These are phyloP conservation scores for Rhamphomyia laevipes DNA, from an alignment of 2,888 invertebrate genomes.

Conservation along the genomic window DNA sequence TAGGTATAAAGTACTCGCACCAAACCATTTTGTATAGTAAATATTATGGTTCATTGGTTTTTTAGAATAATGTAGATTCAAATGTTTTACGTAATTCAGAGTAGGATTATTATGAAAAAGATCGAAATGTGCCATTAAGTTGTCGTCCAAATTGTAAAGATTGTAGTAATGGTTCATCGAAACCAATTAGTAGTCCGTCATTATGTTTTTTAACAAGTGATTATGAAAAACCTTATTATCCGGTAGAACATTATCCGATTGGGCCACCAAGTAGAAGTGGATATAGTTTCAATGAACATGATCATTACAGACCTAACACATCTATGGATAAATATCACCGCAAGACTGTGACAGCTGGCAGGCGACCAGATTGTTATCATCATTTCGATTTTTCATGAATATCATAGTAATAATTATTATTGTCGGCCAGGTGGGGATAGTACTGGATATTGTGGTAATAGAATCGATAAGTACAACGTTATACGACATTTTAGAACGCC, in stretches of 20 bases:
- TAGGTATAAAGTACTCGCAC: too few relatives aligned
- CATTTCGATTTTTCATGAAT: conserved; percentile 29
- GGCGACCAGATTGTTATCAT: conserved; percentile 25
- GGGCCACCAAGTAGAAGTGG: conserved; percentile 18
- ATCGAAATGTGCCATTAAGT: conserved; percentile 57
- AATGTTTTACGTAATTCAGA: conserved; percentile 39
- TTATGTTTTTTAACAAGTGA: not conserved
- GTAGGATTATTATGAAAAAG: conserved; percentile 69
- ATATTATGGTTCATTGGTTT: too few relatives aligned
- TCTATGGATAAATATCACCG: conserved; percentile 29
- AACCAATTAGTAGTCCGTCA: conserved; percentile 14
- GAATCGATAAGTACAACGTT: conserved; percentile 35
- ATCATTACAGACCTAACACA: conserved; percentile 25
- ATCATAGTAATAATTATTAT: not conserved
- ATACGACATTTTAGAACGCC: conserved; percentile 19
- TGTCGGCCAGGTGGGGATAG: conserved; percentile 26
- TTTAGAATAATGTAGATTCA: too few relatives aligned
- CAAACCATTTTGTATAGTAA: too few relatives aligned
- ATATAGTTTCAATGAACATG: conserved; percentile 10
- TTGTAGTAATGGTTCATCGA: conserved; percentile 25
- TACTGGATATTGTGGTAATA: conserved; percentile 23
- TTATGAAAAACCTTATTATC: conserved; percentile 23
- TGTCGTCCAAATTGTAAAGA: conserved; percentile 39
- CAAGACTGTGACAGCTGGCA: conserved; percentile 32
- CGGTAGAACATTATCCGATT: conserved; percentile 21